A percentile compares a stretch with the other conserved stretches of the same genome.
Evolutionary conservation across 2,888 invertebrate genomes (phyloP).

Genomic region (Cheilosia grossa): DNA sequence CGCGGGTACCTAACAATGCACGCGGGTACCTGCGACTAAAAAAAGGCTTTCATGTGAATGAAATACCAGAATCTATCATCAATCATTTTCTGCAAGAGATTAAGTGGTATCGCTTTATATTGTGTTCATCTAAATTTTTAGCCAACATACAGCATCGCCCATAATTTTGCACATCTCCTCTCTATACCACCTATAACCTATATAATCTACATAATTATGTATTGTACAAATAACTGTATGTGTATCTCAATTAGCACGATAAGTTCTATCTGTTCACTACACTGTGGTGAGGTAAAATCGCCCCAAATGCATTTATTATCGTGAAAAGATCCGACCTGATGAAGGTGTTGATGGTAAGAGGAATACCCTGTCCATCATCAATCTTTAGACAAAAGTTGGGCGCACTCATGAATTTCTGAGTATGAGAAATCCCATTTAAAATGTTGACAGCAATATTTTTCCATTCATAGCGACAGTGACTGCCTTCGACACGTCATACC

Average conservation of each 20-base stretch:
- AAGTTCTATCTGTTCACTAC: not conserved
- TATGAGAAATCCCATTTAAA: slow-evolving; percentile 61
- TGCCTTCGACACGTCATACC: slow-evolving; percentile 47
- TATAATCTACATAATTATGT: too few species aligned
- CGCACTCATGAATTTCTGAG: slow-evolving; percentile 42
- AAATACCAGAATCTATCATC: too few species aligned
- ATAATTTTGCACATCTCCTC: too few species aligned
- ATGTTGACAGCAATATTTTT: slow-evolving; percentile 54
- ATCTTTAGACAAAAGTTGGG: slow-evolving; percentile 29
- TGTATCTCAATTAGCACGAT: not conserved
- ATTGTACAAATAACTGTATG: too few species aligned
- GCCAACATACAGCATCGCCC: too few species aligned
- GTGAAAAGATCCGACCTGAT: slow-evolving; percentile 1
- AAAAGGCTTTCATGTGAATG: too few species aligned
- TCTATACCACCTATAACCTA: too few species aligned
- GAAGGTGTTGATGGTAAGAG: slow-evolving; percentile 65
- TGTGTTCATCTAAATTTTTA: too few species aligned
- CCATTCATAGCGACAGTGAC: slow-evolving; percentile 40
- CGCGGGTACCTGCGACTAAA: too few species aligned
- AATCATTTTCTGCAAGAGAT: too few species aligned
- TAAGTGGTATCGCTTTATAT: too few species aligned
- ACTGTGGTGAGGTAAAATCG: slow-evolving; percentile 22
- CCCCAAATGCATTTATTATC: slow-evolving; percentile 32
- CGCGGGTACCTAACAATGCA: too few species aligned
- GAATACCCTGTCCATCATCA: slow-evolving; percentile 32